phyloP scores from a whole-genome alignment of 2,888 invertebrate species.

The Mechanitis messenoides region DNA sequence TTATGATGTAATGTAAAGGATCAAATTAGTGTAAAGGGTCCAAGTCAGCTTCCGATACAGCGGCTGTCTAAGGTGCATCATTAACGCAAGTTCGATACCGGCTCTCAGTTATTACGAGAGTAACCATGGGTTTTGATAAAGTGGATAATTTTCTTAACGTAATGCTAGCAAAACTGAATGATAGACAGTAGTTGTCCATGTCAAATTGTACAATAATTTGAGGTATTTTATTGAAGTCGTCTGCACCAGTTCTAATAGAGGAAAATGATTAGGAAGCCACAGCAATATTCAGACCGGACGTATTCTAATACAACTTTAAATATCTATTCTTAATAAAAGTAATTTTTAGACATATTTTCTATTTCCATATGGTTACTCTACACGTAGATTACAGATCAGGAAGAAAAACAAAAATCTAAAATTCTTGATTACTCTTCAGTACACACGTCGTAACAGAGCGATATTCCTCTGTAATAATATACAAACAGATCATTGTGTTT shows the following conservation, averaged over 20 bases:
- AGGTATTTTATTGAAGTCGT: background rate
- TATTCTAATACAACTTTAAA: too few species aligned
- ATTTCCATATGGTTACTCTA: slow-evolving; percentile 34
- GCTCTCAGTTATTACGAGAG: slow-evolving; percentile 51
- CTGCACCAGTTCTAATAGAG: too few species aligned
- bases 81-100: slow-evolving; percentile 57
- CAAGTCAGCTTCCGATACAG: slow-evolving; percentile 52
- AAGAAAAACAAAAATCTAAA: slow-evolving; percentile 52
- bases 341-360: too few species aligned
- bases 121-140: slow-evolving; percentile 36
- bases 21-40: slow-evolving; percentile 21
- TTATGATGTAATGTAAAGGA: slow-evolving; percentile 14
- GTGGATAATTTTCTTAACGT: slow-evolving; percentile 20
- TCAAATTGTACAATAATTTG: slow-evolving; percentile 6
- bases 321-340: too few species aligned
- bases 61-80: slow-evolving; percentile 57
- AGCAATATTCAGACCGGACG: too few species aligned
- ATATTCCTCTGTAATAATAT: slow-evolving; percentile 23
- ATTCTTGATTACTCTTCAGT: slow-evolving; percentile 58
- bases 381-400: slow-evolving; percentile 55
- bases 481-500: slow-evolving; percentile 17
- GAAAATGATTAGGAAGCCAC: too few species aligned
- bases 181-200: slow-evolving; percentile 3
- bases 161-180: slow-evolving; percentile 10
- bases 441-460: slow-evolving; percentile 34